phyloP scores from a whole-genome alignment of 2,113 vertebrate species.

The Microtus pennsylvanicus region DNA sequence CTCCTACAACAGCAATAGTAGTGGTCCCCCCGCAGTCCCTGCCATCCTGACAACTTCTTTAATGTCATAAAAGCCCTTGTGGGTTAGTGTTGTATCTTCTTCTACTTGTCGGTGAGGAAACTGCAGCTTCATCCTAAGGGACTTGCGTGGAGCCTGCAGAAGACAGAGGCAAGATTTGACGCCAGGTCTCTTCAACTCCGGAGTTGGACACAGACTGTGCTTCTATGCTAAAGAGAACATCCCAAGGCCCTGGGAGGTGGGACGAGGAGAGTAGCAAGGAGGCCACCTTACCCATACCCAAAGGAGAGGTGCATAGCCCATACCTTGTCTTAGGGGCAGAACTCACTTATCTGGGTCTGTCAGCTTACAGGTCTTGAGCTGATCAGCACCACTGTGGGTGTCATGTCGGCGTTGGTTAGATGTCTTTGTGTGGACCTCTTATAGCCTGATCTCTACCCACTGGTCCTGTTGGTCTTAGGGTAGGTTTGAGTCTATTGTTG shows the following conservation, averaged over 20 bases:
- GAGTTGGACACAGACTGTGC: neutral
- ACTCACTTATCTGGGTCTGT: neutral
- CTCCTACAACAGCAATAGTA: neutral
- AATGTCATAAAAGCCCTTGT: neutral
- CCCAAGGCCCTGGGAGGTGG: too few species aligned
- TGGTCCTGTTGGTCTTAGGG: neutral
- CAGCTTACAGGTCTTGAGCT: neutral
- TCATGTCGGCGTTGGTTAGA: too few species aligned
- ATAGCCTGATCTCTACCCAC: neutral
- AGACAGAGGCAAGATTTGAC: neutral
- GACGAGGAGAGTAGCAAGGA: neutral
- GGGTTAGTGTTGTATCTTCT: neutral
- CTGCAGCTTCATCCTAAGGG: fast-evolving
- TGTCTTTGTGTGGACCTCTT: neutral
- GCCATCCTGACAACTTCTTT: neutral
- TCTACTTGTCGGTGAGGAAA: neutral
- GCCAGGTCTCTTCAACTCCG: neutral
- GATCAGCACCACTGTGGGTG: neutral
- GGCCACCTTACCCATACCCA: neutral
- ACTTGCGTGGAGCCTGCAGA: neutral
- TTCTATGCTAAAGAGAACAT: neutral
- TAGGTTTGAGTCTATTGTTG: too few species aligned
- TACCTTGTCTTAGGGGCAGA: neutral
- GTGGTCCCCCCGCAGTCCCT: neutral
- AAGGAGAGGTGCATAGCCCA: neutral